Evolutionary conservation across 2,797 vertebrate species (phyloP), one percentile per base, ranked within the genome.

Genomic region (Hapalemur alaotrensis): DNA sequence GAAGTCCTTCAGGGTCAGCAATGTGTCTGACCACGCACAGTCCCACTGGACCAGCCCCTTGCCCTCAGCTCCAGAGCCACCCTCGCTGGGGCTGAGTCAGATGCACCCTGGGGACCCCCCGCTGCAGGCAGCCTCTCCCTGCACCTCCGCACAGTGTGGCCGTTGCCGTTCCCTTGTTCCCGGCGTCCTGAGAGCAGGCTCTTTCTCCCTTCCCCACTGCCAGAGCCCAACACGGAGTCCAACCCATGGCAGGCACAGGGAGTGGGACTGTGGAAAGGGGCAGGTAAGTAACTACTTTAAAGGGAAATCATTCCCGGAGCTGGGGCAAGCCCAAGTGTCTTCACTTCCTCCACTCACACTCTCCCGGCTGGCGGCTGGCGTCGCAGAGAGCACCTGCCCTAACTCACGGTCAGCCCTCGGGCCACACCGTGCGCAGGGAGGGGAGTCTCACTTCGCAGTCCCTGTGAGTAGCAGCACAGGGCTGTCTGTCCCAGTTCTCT

Each of bases 121-220:
- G 4, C 3, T 1, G 32, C 0, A 0, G 20, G 15, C 18, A 5
- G 7, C 5, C 14, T 38, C 32, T 32, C 35, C 3, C 0, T 43
- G 20, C 0, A 0, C 4, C 32, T 48, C 23, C 9, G 11, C 28
- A 0, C 1, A 0, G 32, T 0, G 1, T 4, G 54, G 48, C 4
- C 4, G 0, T 1, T 23, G 46, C 30, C 20, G 4, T 4, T 6
- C 30, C 4, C 52, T 22, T 46, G 2, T 0, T 13, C 35, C 70
- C 15, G 2, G 3, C 8, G 20, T 57, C 35, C 46, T 3, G 7
- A 25, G 30, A 25, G 12, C 25, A 41, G 5, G 11, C 61, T 25
- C 69, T 9, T 25, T 9, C 0, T 0, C 3, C 4, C 20, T 18
- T 23, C 22, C 5, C 9, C 41, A 6, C 86, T 9, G 10, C 18